phyloP scores from a whole-genome alignment of 2,888 invertebrate genomes.

The Dryobota labecula region DNA sequence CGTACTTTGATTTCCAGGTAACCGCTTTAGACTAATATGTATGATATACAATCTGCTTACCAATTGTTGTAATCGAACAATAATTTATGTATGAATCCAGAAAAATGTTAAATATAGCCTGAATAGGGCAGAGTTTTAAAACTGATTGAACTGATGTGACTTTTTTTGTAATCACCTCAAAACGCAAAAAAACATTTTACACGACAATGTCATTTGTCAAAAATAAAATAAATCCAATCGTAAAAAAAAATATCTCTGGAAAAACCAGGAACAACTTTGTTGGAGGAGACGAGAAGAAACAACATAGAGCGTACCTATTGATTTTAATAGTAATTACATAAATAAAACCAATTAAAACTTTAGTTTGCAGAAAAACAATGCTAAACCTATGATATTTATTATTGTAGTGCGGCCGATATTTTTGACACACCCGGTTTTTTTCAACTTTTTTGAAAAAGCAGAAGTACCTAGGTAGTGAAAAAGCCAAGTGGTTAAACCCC shows the following conservation, averaged over 20 bases:
- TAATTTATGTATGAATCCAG: constrained; percentile 56
- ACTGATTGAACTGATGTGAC: constrained; percentile 47
- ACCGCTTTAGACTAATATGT: background rate
- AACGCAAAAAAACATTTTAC: constrained; percentile 52
- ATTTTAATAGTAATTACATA: background rate
- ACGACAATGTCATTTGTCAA: constrained; percentile 48
- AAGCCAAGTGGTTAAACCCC: background rate
- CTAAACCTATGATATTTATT: background rate
- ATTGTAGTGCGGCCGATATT: background rate
- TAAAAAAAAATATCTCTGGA: constrained; percentile 25
- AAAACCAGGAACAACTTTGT: background rate
- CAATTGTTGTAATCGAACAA: constrained; percentile 42
- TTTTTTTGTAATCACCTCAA: constrained; percentile 62
- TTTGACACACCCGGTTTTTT: background rate
- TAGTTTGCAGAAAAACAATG: background rate
- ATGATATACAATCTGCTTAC: constrained; percentile 42
- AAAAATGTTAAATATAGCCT: constrained; percentile 22
- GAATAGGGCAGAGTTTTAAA: constrained; percentile 40
- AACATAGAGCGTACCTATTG: background rate
- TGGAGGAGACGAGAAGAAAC: too few species aligned
- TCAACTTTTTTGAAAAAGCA: background rate
- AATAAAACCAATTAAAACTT: background rate
- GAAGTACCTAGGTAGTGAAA: background rate
- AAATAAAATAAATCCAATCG: constrained; percentile 15
- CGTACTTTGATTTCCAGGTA: background rate